Conservation (phyloP, 1,140 invertebrate species). For the Hormaphis cornu region DNA sequence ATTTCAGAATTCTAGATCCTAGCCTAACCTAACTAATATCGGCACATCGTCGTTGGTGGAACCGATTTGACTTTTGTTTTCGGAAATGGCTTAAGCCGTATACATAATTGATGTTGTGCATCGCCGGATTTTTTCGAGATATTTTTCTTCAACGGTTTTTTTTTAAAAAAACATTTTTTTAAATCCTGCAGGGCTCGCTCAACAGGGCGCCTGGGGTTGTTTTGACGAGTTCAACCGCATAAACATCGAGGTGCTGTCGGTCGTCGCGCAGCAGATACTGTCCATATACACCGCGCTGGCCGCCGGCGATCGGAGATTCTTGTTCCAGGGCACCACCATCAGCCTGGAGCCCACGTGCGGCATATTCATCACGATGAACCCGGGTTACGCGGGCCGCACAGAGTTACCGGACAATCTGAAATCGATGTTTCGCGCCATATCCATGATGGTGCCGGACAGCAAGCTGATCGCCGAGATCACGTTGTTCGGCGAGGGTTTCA, state of each 20-base stretch:
- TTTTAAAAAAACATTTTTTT: no score
- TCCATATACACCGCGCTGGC: slow-evolving; percentile 61
- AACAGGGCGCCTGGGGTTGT: slow-evolving; percentile 75
- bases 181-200: slow-evolving; percentile 54
- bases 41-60: no score
- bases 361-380: slow-evolving; percentile 89
- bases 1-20: no score
- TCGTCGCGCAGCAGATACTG: slow-evolving; percentile 73
- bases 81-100: no score
- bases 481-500: slow-evolving; percentile 78
- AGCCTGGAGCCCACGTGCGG: slow-evolving; percentile 65
- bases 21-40: no score
- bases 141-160: no score
- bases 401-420: slow-evolving; percentile 86
- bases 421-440: slow-evolving; percentile 85
- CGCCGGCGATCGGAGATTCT: slow-evolving; percentile 58
- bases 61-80: no score
- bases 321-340: slow-evolving; percentile 72
- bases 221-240: slow-evolving; percentile 88
- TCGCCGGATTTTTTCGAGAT: no score
- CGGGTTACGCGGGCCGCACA: slow-evolving; percentile 78
- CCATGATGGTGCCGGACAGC: slow-evolving; percentile 88
- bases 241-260: slow-evolving; percentile 80
- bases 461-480: slow-evolving; percentile 81
- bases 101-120: no score